A percentile compares a stretch with the other conserved stretches of the same genome.
Evolutionary conservation across 2,888 invertebrate genomes (phyloP).

Genomic region (Sialis lutaria): DNA sequence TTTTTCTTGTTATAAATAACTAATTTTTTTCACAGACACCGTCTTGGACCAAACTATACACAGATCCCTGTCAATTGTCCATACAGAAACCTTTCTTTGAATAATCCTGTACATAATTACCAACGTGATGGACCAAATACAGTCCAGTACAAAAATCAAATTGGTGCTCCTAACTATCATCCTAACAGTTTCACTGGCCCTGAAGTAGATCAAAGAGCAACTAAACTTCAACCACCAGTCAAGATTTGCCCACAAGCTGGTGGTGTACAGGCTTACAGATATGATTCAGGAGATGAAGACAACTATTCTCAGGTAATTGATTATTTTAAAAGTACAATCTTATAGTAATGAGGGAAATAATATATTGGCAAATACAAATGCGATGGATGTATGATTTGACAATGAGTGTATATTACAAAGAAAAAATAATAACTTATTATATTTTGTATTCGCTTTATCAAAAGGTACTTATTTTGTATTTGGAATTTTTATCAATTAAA

Average conservation of each 20-base stretch:
- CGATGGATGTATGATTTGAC: no score
- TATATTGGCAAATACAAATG: no score
- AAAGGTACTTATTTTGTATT: no score
- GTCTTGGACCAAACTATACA: slow-evolving; percentile 79
- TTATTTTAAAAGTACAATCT: no score
- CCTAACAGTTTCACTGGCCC: slow-evolving; percentile 94
- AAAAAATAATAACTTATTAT: no score
- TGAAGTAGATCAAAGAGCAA: slow-evolving; percentile 45
- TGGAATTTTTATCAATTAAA: no score
- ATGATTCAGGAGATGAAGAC: slow-evolving; percentile 72
- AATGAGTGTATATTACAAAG: no score
- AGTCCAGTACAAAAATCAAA: slow-evolving; percentile 50
- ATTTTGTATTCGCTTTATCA: no score
- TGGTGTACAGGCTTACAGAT: slow-evolving; percentile 48
- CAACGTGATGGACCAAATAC: slow-evolving; percentile 80
- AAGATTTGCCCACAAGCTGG: slow-evolving; percentile 33
- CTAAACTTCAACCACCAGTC: slow-evolving; percentile 37
- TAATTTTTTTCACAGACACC: slow-evolving; percentile 33
- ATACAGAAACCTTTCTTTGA: slow-evolving; percentile 39
- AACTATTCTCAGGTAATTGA: slow-evolving; percentile 59
- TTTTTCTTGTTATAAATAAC: no score
- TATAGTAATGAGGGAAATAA: no score
- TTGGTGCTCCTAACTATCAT: slow-evolving; percentile 84
- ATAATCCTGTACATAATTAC: slow-evolving; percentile 55
- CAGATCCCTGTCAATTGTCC: slow-evolving; percentile 95